A percentile compares a stretch with the other conserved stretches of the same genome.
These are phyloP conservation scores for Thomomys bottae DNA, from an alignment of 2,113 vertebrate genomes.

Conservation along the genomic window DNA sequence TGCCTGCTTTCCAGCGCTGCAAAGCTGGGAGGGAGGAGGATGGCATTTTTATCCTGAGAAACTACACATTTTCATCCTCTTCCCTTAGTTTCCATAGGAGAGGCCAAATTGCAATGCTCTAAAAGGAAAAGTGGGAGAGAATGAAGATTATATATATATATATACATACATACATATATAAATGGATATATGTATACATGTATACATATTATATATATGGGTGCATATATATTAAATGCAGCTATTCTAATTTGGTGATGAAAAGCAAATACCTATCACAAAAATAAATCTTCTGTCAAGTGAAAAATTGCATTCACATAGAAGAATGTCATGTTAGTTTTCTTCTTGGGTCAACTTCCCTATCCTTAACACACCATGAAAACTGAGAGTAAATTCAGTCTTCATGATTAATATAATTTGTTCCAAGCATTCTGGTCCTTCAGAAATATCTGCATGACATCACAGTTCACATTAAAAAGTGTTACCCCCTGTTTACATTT, in stretches of 20 bases:
- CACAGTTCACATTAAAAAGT: constrained; percentile 13
- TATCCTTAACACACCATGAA: constrained; percentile 50
- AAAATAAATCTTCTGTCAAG: constrained; percentile 52
- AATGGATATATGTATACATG: too few relatives aligned
- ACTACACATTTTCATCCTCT: neutral
- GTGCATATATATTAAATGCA: neutral
- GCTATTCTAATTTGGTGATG: constrained; percentile 24
- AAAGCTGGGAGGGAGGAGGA: constrained; percentile 61
- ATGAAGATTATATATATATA: too few relatives aligned
- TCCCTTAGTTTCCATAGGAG: neutral
- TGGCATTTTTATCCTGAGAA: constrained; percentile 63
- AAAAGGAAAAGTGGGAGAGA: neutral
- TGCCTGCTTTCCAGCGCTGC: constrained; percentile 70
- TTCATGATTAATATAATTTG: constrained; percentile 62
- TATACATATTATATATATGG: too few relatives aligned
- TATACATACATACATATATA: too few relatives aligned
- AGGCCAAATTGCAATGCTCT: constrained; percentile 11
- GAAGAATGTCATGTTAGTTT: constrained; percentile 57
- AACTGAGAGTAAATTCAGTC: constrained; percentile 48
- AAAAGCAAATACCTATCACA: constrained; percentile 75
- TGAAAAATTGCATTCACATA: constrained; percentile 55
- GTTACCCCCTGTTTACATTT: neutral
- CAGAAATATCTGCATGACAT: neutral
- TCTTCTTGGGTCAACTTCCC: constrained; percentile 71
- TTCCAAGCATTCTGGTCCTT: constrained; percentile 46